Percentiles rank a stretch among this genome's conserved stretches.
These are phyloP conservation scores for Leucophora obtusa DNA, from an alignment of 2,888 invertebrate genomes.

Conservation along the genomic window DNA sequence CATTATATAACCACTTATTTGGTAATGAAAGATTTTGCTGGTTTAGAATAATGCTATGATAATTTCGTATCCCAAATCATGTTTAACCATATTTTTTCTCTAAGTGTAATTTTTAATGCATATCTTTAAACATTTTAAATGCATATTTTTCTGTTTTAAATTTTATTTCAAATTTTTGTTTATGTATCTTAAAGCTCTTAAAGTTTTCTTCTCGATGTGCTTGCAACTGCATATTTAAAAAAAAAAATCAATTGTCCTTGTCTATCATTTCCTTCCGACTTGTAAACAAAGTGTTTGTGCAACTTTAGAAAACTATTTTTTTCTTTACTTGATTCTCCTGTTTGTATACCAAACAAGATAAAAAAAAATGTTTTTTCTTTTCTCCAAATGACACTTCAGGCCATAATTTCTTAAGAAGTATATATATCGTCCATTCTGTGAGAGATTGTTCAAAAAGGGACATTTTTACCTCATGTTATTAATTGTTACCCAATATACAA, in stretches of 20 bases:
- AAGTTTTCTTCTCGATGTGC: background rate
- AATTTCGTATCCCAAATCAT: no score
- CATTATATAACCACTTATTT: no score
- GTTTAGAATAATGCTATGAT: no score
- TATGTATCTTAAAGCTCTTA: background rate
- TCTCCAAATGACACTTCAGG: background rate
- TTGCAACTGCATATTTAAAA: background rate
- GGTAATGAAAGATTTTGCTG: no score
- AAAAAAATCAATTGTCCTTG: slow-evolving; percentile 11
- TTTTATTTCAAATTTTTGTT: background rate
- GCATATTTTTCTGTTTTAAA: no score
- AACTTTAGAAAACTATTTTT: background rate
- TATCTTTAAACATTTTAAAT: no score
- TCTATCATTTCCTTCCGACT: slow-evolving; percentile 9
- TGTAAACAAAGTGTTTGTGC: background rate
- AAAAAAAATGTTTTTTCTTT: background rate
- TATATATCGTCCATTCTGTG: no score
- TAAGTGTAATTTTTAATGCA: no score
- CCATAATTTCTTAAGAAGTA: background rate
- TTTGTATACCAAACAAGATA: background rate
- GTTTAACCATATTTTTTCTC: no score
- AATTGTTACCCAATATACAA: no score
- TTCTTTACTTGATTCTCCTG: background rate
- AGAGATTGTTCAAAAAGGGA: no score
- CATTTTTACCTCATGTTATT: no score